A percentile compares a stretch with the other conserved stretches of the same genome.
These are phyloP conservation scores for Monochamus alternatus DNA, from an alignment of 2,888 invertebrate species.

Conservation along the genomic window DNA sequence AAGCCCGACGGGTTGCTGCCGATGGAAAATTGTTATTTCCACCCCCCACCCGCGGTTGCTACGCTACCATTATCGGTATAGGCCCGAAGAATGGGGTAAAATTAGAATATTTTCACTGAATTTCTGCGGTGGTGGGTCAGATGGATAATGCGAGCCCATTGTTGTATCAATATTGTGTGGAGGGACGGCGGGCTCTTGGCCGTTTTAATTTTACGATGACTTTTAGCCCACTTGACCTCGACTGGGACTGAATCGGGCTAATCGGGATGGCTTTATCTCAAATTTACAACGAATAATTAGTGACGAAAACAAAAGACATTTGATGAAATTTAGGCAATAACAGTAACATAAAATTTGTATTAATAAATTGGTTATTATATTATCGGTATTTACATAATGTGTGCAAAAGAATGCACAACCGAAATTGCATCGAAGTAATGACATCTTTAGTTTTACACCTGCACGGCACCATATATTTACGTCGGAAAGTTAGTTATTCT, in stretches of 20 bases:
- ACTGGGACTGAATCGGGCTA: background rate
- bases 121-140: slow-evolving; percentile 14
- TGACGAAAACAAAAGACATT: too few relatives aligned
- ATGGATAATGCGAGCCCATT: background rate
- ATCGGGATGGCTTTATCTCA: too few relatives aligned
- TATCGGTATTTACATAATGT: too few relatives aligned
- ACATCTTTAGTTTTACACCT: too few relatives aligned
- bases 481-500: too few relatives aligned
- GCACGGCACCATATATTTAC: too few relatives aligned
- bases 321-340: too few relatives aligned
- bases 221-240: background rate
- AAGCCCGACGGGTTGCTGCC: background rate
- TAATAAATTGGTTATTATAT: too few relatives aligned
- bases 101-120: slow-evolving; percentile 45
- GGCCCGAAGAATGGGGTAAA: slow-evolving; percentile 44
- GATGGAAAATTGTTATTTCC: slow-evolving; percentile 35
- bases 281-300: too few relatives aligned
- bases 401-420: too few relatives aligned
- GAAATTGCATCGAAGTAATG: too few relatives aligned
- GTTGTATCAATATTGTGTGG: slow-evolving; percentile 28
- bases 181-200: background rate
- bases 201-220: slow-evolving; percentile 2
- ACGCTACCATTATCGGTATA: slow-evolving; percentile 43
- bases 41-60: slow-evolving; percentile 47
- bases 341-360: too few relatives aligned